These are phyloP conservation scores for Sarcophaga variegata DNA, from an alignment of 2,888 invertebrate genomes.

Conservation along the genomic window DNA sequence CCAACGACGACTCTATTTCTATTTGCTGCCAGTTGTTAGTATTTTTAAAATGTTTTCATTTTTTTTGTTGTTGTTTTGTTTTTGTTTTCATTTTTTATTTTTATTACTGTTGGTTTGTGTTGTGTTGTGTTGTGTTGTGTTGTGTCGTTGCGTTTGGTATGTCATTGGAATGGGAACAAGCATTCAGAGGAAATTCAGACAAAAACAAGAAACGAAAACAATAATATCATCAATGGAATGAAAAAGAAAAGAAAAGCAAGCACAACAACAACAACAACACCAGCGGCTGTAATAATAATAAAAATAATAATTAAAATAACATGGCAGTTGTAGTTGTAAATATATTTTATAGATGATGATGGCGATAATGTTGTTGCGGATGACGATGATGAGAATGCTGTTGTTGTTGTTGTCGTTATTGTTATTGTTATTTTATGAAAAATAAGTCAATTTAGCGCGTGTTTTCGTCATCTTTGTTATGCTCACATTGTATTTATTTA, in stretches of 20 bases:
- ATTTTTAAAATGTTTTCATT: background rate
- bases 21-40: background rate
- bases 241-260: background rate
- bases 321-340: background rate
- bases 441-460: slow-evolving; percentile 16
- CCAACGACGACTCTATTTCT: slow-evolving; percentile 32
- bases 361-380: background rate
- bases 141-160: slow-evolving; percentile 49
- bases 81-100: slow-evolving; percentile 30
- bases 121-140: slow-evolving; percentile 3
- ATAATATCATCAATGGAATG: background rate
- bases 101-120: slow-evolving; percentile 17
- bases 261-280: background rate
- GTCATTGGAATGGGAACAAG: slow-evolving; percentile 66
- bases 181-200: slow-evolving; percentile 60
- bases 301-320: background rate
- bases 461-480: background rate
- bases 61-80: slow-evolving; percentile 7
- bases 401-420: slow-evolving; percentile 18
- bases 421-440: background rate
- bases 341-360: background rate
- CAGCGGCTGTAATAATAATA: background rate
- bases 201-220: slow-evolving; percentile 57
- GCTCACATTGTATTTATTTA: background rate
- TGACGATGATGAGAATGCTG: background rate